phyloP scores from a whole-genome alignment of 2,113 vertebrate genomes.

The Mobula birostris region DNA sequence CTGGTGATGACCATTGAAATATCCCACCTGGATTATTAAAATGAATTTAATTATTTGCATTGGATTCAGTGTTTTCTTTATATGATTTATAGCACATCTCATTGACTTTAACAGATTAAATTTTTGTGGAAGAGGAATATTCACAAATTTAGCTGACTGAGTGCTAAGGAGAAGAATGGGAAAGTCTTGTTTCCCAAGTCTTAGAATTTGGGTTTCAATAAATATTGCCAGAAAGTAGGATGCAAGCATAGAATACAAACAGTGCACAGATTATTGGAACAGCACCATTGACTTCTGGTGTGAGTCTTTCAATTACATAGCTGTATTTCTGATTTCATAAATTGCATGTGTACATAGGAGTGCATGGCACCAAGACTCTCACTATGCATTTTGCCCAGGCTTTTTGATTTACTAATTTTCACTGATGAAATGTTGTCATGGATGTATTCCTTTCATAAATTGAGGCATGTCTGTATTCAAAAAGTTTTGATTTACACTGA shows the following conservation, averaged over 20 bases:
- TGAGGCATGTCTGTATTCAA: not conserved
- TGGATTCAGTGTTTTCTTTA: not conserved
- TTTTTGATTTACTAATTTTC: no score
- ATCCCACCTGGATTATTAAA: not conserved
- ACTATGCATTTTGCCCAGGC: no score
- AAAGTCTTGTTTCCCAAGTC: not conserved
- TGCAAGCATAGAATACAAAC: no score
- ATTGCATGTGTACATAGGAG: no score
- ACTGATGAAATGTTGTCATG: no score
- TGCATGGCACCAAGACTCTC: no score
- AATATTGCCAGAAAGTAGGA: not conserved
- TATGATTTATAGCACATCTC: not conserved
- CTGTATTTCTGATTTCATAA: no score
- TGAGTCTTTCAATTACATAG: no score
- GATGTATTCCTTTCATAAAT: no score
- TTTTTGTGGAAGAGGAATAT: not conserved
- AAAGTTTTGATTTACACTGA: not conserved
- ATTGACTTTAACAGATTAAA: not conserved
- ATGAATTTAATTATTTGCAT: not conserved
- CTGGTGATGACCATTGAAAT: no score
- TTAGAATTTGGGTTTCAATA: not conserved
- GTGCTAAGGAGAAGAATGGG: not conserved
- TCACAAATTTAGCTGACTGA: not conserved
- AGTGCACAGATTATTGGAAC: no score
- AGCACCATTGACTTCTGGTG: no score